Percentiles rank a stretch among this genome's conserved stretches.
Conservation (phyloP, 2,797 vertebrate genomes). For the Apogon hyalosoma region DNA sequence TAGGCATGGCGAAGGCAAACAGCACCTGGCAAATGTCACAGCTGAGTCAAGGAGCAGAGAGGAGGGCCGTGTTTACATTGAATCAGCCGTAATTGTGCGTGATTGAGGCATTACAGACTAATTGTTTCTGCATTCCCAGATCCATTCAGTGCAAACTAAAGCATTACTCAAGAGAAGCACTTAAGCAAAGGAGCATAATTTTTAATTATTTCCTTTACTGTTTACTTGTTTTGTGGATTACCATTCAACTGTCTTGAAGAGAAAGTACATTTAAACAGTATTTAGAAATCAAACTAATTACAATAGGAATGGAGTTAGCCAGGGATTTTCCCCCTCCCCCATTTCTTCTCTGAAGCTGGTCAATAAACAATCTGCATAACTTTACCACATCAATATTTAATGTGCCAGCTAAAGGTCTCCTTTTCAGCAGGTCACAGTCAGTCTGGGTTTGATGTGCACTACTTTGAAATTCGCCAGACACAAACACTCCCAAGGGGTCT, state of each 20-base stretch:
- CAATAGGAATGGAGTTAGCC: slow-evolving; percentile 51
- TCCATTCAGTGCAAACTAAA: slow-evolving; percentile 63
- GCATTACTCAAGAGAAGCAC: slow-evolving; percentile 64
- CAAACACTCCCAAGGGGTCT: slow-evolving; percentile 76
- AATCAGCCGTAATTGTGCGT: slow-evolving; percentile 79
- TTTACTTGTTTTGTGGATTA: slow-evolving; percentile 74
- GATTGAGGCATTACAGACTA: slow-evolving; percentile 80
- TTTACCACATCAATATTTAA: slow-evolving; percentile 92
- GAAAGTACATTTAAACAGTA: slow-evolving; percentile 59
- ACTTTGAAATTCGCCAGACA: slow-evolving; percentile 86
- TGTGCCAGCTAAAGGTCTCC: slow-evolving; percentile 86
- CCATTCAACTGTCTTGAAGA: slow-evolving; percentile 40
- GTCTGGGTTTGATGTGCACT: slow-evolving; percentile 82
- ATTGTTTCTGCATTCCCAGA: slow-evolving; percentile 69
- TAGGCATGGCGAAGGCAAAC: slow-evolving; percentile 60
- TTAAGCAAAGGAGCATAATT: slow-evolving; percentile 65
- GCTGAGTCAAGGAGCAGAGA: slow-evolving; percentile 72
- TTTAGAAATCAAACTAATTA: slow-evolving; percentile 81
- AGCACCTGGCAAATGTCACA: slow-evolving; percentile 82
- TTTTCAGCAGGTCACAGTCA: slow-evolving; percentile 80
- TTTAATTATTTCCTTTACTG: slow-evolving; percentile 73
- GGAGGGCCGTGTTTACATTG: slow-evolving; percentile 69
- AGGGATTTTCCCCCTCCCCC: slow-evolving; percentile 31
- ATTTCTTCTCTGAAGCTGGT: slow-evolving; percentile 74
- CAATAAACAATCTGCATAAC: slow-evolving; percentile 92